Conservation (phyloP, 92 coral and sea anemone genomes). For the Zoanthus sansibaricus region DNA sequence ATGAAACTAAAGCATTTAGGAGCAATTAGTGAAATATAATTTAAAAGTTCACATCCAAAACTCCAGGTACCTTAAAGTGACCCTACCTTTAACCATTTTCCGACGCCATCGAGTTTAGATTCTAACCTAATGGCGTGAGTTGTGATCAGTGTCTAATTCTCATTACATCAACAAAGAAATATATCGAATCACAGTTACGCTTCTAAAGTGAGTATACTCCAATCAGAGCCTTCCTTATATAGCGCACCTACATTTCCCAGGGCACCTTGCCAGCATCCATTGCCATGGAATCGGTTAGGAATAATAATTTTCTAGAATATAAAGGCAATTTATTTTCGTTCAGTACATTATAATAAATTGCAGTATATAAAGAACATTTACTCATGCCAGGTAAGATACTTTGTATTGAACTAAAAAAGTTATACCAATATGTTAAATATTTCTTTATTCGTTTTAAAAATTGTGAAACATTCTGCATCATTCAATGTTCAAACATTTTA, state of each 20-base stretch:
- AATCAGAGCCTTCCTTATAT: slow-evolving; percentile 27
- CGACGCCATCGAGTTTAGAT: neutral
- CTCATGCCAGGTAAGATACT: neutral
- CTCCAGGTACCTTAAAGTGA: neutral
- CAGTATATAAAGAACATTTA: neutral
- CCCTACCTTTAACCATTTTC: slow-evolving; percentile 19
- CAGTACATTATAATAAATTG: neutral
- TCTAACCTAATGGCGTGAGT: neutral
- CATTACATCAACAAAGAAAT: neutral
- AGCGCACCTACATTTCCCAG: slow-evolving; percentile 17
- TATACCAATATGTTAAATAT: too few species aligned
- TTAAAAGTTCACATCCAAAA: neutral
- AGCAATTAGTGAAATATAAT: neutral
- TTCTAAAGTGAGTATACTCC: neutral
- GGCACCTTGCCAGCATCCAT: slow-evolving; percentile 19
- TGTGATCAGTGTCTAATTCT: neutral
- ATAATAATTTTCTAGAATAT: neutral
- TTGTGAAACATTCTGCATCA: too few species aligned
- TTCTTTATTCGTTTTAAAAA: too few species aligned
- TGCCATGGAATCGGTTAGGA: slow-evolving; percentile 28
- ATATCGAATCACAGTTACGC: slow-evolving; percentile 16
- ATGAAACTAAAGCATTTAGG: neutral
- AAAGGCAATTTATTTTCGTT: neutral
- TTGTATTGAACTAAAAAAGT: too few species aligned
- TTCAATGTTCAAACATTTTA: too few species aligned